phyloP scores from a whole-genome alignment of 2,888 invertebrate genomes.

The Sinelater perroti region DNA sequence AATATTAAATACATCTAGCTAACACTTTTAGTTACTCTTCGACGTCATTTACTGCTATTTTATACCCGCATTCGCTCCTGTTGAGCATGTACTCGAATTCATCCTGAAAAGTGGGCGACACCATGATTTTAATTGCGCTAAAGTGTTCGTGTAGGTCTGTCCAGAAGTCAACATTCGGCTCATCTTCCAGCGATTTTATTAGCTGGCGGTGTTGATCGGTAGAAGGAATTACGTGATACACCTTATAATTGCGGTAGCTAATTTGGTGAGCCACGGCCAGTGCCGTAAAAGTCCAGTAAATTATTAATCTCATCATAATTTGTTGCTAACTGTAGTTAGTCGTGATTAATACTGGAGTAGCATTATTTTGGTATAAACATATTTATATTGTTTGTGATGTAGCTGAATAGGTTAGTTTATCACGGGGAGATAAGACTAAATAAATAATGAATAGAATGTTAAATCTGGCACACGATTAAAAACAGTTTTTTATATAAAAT shows the following conservation, averaged over 20 bases:
- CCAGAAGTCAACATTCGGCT: constrained; percentile 48
- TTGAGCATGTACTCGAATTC: constrained; percentile 25
- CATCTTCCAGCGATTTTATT: not conserved
- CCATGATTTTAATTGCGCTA: constrained; percentile 58
- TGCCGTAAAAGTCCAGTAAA: too few relatives aligned
- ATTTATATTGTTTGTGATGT: too few relatives aligned
- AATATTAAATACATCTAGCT: not conserved
- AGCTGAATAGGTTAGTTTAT: too few relatives aligned
- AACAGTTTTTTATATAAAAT: too few relatives aligned
- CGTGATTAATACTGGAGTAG: too few relatives aligned
- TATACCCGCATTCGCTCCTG: constrained; percentile 56
- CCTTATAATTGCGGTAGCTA: not conserved
- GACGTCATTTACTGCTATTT: constrained; percentile 61
- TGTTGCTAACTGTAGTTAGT: too few relatives aligned
- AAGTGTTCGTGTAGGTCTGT: constrained; percentile 55
- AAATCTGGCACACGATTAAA: too few relatives aligned
- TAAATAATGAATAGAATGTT: too few relatives aligned
- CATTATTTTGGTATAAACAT: too few relatives aligned
- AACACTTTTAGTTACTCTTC: constrained; percentile 56
- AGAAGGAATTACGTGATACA: not conserved
- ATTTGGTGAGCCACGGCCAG: not conserved
- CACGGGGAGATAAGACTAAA: too few relatives aligned
- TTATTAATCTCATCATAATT: too few relatives aligned
- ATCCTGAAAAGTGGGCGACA: constrained; percentile 50
- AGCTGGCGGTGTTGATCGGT: not conserved